phyloP scores from a whole-genome alignment of 2,888 invertebrate genomes.

The Neoitamus cyanurus region DNA sequence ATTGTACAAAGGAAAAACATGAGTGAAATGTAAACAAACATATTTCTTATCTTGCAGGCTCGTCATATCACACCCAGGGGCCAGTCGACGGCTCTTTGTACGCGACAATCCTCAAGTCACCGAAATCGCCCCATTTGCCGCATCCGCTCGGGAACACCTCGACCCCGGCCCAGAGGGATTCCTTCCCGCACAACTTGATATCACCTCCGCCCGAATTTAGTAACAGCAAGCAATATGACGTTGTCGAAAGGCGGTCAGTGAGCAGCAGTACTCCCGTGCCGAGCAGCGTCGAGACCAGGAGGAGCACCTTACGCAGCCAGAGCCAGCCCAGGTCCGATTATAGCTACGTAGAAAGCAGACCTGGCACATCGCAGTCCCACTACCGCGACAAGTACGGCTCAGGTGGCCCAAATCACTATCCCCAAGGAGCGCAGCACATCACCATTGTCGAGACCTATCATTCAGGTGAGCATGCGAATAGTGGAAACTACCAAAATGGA shows the following conservation, averaged over 20 bases:
- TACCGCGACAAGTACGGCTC: conserved; percentile 49
- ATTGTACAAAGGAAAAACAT: neutral
- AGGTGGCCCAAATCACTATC: conserved; percentile 46
- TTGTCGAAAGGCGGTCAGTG: conserved; percentile 49
- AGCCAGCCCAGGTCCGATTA: conserved; percentile 43
- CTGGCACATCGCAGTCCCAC: conserved; percentile 55
- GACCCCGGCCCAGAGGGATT: neutral
- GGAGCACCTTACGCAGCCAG: conserved; percentile 42
- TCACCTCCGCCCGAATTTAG: conserved; percentile 55
- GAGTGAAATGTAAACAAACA: neutral
- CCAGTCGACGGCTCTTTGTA: conserved; percentile 92
- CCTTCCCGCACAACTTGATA: conserved; percentile 46
- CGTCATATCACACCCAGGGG: conserved; percentile 77
- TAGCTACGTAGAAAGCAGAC: conserved; percentile 52
- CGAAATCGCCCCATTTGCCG: conserved; percentile 54
- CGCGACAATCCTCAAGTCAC: conserved; percentile 72
- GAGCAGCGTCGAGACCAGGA: conserved; percentile 38
- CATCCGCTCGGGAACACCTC: conserved; percentile 13
- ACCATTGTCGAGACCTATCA: conserved; percentile 53
- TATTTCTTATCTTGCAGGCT: conserved; percentile 44
- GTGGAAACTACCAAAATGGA: conserved; percentile 47
- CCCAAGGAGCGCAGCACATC: conserved; percentile 50
- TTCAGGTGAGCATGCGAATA: conserved; percentile 50
- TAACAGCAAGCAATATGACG: conserved; percentile 48
- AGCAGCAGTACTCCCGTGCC: conserved; percentile 50